Evolutionary conservation across 2,888 invertebrate genomes (phyloP).

Genomic region (Pterobdella sp.): DNA sequence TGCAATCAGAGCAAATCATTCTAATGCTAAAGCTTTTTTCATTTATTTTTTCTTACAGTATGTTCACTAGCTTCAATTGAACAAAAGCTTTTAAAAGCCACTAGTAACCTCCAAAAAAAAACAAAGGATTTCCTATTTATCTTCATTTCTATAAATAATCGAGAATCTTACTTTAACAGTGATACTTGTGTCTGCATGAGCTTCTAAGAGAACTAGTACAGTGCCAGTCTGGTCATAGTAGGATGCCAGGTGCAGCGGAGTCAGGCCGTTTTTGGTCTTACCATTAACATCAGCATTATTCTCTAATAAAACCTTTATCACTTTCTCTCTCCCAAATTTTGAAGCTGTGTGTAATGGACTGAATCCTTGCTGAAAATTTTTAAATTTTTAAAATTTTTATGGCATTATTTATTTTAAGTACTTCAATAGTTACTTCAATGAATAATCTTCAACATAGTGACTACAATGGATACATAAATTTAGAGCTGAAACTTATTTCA

Average conservation of each 20-base stretch:
- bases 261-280: slow-evolving; percentile 88
- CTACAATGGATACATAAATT: background rate
- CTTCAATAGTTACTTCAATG: background rate
- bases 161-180: slow-evolving; percentile 39
- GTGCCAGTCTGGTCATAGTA: slow-evolving; percentile 79
- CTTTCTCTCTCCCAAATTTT: slow-evolving; percentile 83
- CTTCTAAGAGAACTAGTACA: slow-evolving; percentile 19
- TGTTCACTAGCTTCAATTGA: too few species aligned
- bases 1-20: too few species aligned
- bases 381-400: slow-evolving; percentile 27
- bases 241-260: slow-evolving; percentile 91
- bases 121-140: too few species aligned
- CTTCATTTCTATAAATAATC: too few species aligned
- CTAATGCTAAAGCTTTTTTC: too few species aligned
- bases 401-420: background rate
- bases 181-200: slow-evolving; percentile 12
- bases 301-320: slow-evolving; percentile 82
- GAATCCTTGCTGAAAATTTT: slow-evolving; percentile 66
- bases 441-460: background rate
- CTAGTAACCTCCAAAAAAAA: too few species aligned
- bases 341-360: slow-evolving; percentile 94
- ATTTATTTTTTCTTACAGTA: too few species aligned
- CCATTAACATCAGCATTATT: slow-evolving; percentile 88
- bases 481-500: background rate
- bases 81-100: too few species aligned